A percentile compares a stretch with the other conserved stretches of the same genome.
phyloP scores from a whole-genome alignment of 2,113 vertebrate species.

The Chaetura pelagica region DNA sequence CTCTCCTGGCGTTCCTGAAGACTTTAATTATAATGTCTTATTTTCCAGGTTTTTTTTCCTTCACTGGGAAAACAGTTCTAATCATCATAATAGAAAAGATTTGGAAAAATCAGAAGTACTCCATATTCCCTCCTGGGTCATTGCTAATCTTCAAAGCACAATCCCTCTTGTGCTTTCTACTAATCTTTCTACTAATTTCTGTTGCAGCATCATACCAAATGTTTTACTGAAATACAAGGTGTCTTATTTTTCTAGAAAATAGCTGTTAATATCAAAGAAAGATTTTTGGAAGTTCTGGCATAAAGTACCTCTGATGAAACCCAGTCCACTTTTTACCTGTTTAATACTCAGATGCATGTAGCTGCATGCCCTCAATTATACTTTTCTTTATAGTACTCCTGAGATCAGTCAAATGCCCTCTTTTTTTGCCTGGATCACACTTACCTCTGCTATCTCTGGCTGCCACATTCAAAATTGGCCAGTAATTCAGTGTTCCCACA shows the following conservation, averaged over 20 bases:
- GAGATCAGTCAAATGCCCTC: slow-evolving; percentile 31
- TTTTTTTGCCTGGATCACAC: slow-evolving; percentile 30
- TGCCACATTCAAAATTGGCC: slow-evolving; percentile 27
- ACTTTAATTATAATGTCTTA: neutral
- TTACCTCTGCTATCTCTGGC: neutral
- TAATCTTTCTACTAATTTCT: neutral
- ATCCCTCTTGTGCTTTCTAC: neutral
- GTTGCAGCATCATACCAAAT: neutral
- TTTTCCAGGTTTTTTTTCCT: neutral
- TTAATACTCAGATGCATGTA: neutral
- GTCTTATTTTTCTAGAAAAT: neutral
- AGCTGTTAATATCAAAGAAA: neutral
- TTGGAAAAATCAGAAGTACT: neutral
- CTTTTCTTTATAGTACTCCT: slow-evolving; percentile 30
- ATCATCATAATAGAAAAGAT: neutral
- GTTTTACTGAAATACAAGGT: neutral
- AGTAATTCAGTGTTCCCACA: slow-evolving; percentile 43
- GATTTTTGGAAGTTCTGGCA: neutral
- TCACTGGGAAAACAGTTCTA: neutral
- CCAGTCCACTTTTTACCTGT: neutral
- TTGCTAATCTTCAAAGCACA: neutral
- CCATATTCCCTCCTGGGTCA: neutral
- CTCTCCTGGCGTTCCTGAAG: neutral
- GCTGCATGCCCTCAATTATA: neutral
- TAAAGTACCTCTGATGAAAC: neutral